Base-by-base conservation (phyloP, 2,797 vertebrate genomes). In the Carcharodon carcharias region DNA sequence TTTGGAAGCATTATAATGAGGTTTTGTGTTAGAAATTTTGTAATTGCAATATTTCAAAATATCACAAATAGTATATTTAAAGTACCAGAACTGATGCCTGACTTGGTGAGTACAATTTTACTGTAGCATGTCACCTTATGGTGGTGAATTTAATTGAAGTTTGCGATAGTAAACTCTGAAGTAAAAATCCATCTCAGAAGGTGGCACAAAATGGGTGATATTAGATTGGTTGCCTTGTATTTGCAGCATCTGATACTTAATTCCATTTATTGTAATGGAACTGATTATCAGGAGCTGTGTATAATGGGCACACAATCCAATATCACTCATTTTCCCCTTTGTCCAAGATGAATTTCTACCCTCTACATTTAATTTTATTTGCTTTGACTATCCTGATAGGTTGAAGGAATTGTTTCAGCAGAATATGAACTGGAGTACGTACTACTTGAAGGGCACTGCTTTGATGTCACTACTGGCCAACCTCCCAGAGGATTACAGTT, bases 401-500 rank as follows among this genome's bases (percentile, higher is more conserved):
- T 98, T 96, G 98, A 97, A 82, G 97, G 98, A n/a, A 69, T 97
- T 0, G 98, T 99, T 63, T 96, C 96, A n/a, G 99, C 99, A 80
- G 98, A 99, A 96, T 99, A 99, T 95, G 99, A 99, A 96, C 98
- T 99, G 95, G 99, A 99, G 96, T 98, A 99, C 96, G 97, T 99
- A 18, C 97, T 99, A 65, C 98, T 99, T 95, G 99, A 99, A 97
- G 99, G 99, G 91, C 99, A 99, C 96, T 99, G 99, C 97, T 99
- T 99, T 97, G 99, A 99, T 97, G 96, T 98, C 96, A 97, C 98
- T 3, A 98, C 97, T 0, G 98, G 98, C 56, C 98, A 99, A 93
- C 98, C 99, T 96, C 99, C 99, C 73, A 98, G 98, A n/a, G 99
- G 99, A 96, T 97, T 99, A 87, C 99, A 99, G 97, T 99, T 99